A percentile compares a stretch with the other conserved stretches of the same genome.
phyloP scores from a whole-genome alignment of 2,797 vertebrate species.

The Spinus pinus region DNA sequence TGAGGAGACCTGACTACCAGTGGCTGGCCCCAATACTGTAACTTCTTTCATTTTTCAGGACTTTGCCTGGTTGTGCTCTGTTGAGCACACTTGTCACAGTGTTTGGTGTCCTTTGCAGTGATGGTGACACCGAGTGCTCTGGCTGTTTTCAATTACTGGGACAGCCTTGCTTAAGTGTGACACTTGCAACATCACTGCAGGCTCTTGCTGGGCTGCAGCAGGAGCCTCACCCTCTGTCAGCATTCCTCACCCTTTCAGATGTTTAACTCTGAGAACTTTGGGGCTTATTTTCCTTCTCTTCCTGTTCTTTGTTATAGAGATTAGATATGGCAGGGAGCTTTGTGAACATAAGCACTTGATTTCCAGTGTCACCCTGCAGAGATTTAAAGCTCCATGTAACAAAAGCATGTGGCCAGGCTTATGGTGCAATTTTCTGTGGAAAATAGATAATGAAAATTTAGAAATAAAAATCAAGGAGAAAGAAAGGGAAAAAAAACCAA shows the following conservation, averaged over 20 bases:
- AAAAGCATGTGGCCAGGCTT: background rate
- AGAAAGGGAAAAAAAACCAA: background rate
- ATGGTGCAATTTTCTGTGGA: background rate
- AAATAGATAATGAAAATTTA: background rate
- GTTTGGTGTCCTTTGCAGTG: background rate
- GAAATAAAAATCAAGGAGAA: background rate
- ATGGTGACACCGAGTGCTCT: rapidly evolving
- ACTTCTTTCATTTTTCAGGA: background rate
- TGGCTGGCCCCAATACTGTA: rapidly evolving
- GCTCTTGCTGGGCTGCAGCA: background rate
- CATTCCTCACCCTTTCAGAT: background rate
- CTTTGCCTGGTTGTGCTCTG: background rate
- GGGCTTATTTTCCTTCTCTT: background rate
- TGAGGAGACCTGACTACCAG: background rate
- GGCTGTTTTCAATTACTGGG: background rate
- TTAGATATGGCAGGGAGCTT: background rate
- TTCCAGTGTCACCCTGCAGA: background rate
- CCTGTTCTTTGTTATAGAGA: background rate
- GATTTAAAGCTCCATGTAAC: background rate
- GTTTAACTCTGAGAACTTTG: background rate
- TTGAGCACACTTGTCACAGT: background rate
- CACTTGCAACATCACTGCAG: background rate
- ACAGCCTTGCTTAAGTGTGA: background rate
- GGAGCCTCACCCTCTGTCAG: background rate
- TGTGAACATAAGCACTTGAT: background rate